Evolutionary conservation across 1,140 invertebrate species (phyloP).

Genomic region (Bombus impatiens): DNA sequence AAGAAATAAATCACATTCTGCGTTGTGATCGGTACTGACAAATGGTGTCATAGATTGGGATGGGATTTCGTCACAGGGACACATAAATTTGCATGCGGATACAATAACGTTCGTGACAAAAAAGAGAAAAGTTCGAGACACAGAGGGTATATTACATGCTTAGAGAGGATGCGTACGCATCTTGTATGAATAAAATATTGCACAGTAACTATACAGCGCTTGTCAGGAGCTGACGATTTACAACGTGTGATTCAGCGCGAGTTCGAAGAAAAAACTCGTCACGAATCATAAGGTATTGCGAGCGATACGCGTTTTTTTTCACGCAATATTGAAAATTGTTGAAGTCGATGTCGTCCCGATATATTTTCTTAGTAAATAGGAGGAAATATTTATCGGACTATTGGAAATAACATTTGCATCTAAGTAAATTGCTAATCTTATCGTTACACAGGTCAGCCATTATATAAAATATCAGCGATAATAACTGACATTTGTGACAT

Average conservation of each 20-base stretch:
- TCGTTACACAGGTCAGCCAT: slow-evolving; percentile 44
- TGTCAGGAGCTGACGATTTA: slow-evolving; percentile 50
- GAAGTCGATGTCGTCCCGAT: neutral
- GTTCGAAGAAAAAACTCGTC: slow-evolving; percentile 53
- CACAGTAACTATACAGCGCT: slow-evolving; percentile 5
- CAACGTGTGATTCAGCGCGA: slow-evolving; percentile 56
- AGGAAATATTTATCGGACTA: neutral
- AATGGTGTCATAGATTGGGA: slow-evolving; percentile 10
- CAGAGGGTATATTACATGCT: slow-evolving; percentile 27
- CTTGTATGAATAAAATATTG: slow-evolving; percentile 55
- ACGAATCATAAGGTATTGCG: slow-evolving; percentile 18
- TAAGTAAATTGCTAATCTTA: slow-evolving; percentile 40
- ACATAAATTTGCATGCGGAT: slow-evolving; percentile 10
- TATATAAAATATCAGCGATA: slow-evolving; percentile 52
- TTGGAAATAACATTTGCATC: slow-evolving; percentile 21
- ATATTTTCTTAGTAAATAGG: neutral
- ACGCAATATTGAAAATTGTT: too few relatives aligned
- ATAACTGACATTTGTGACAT: slow-evolving; percentile 47
- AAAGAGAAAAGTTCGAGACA: neutral
- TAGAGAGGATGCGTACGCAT: neutral
- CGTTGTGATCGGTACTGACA: slow-evolving; percentile 31
- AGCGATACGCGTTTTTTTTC: neutral
- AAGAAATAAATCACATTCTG: slow-evolving; percentile 58
- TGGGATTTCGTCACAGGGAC: slow-evolving; percentile 15
- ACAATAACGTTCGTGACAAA: neutral